Conservation (phyloP, 2,888 invertebrate species). For the Nysson spinosus region DNA sequence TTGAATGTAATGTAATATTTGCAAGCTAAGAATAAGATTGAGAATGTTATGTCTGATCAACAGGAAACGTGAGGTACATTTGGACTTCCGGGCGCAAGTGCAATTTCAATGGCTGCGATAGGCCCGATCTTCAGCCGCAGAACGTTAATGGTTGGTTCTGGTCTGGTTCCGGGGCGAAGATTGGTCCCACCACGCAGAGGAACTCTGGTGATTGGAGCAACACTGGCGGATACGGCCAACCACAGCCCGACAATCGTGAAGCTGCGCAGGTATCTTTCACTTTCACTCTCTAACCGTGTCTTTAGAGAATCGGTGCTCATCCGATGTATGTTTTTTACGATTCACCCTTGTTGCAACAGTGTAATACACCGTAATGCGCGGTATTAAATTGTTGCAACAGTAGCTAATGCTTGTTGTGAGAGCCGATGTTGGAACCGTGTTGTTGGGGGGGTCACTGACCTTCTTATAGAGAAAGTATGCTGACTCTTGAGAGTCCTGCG, state of each 20-base stretch:
- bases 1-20: neutral
- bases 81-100: conserved; percentile 96
- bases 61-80: conserved; percentile 83
- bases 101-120: conserved; percentile 94
- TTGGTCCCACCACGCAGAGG: conserved; percentile 91
- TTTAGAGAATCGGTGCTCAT: too few relatives aligned
- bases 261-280: conserved; percentile 86
- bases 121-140: conserved; percentile 89
- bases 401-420: too few relatives aligned
- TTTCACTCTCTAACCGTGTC: neutral
- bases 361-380: too few relatives aligned
- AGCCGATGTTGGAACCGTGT: too few relatives aligned
- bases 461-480: too few relatives aligned
- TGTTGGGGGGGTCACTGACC: too few relatives aligned
- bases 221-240: conserved; percentile 92
- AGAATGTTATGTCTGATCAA: neutral
- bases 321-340: too few relatives aligned
- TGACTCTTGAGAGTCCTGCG: too few relatives aligned
- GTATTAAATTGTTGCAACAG: too few relatives aligned
- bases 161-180: conserved; percentile 95
- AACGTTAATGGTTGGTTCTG: conserved; percentile 95
- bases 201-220: conserved; percentile 94
- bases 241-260: conserved; percentile 94
- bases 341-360: too few relatives aligned
- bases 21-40: neutral